A percentile compares a stretch with the other conserved stretches of the same genome.
phyloP scores from a whole-genome alignment of 1,140 invertebrate genomes.

The Hyphantria cunea region DNA sequence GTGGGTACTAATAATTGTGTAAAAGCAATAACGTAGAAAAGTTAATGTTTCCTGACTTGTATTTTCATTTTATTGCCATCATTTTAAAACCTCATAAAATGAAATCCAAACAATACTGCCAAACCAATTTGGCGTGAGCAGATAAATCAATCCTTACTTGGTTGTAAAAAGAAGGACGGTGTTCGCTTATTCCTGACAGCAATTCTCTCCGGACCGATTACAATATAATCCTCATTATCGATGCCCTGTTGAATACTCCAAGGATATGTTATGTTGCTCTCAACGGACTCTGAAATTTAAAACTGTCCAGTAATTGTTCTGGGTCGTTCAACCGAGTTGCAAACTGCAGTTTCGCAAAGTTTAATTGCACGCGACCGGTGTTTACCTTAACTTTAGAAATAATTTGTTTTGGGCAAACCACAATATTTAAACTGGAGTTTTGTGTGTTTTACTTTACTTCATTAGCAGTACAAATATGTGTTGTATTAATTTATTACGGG shows the following conservation, averaged over 20 bases:
- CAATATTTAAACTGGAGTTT: no score
- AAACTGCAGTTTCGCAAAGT: constrained; percentile 17
- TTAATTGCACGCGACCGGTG: constrained; percentile 15
- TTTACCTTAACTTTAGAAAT: background rate
- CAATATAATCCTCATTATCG: constrained; percentile 67
- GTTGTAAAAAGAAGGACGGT: constrained; percentile 65
- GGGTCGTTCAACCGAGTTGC: constrained; percentile 3
- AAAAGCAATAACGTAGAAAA: no score
- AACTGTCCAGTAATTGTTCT: constrained; percentile 4
- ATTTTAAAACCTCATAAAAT: no score
- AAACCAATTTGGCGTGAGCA: background rate
- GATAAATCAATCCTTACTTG: constrained; percentile 45
- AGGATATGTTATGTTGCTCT: constrained; percentile 68
- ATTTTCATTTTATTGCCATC: no score
- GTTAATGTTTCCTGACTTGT: no score
- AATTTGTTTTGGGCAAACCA: no score
- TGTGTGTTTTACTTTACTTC: no score
- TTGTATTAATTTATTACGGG: no score
- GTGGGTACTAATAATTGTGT: no score
- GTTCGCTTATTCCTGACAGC: constrained; percentile 60
- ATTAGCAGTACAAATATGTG: no score
- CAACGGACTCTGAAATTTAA: constrained; percentile 57
- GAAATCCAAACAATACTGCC: no score
- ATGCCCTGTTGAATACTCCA: constrained; percentile 52
- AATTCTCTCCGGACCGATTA: constrained; percentile 62